Evolutionary conservation across 2,888 invertebrate genomes (phyloP).

Genomic region (Tenthredo notha): DNA sequence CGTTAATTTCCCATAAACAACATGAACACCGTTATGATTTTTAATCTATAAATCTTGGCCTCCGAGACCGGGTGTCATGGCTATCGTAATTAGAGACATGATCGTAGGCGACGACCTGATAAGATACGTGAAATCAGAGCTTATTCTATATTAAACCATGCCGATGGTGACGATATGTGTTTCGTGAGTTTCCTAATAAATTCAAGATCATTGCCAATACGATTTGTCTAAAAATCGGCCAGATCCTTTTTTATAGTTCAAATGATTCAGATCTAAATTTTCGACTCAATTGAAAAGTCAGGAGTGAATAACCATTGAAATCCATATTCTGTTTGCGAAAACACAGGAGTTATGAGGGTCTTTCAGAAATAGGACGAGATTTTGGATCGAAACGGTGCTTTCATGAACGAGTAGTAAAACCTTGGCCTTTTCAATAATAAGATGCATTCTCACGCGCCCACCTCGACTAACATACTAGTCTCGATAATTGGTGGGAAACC

Average conservation of each 20-base stretch:
- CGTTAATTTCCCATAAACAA: not conserved
- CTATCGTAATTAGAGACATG: not conserved
- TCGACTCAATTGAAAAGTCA: not conserved
- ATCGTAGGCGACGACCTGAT: not conserved
- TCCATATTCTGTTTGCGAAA: not conserved
- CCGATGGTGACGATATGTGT: not conserved
- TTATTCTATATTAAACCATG: not conserved
- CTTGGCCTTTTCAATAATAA: slow-evolving; percentile 39
- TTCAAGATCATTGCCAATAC: slow-evolving; percentile 42
- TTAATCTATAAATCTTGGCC: not conserved
- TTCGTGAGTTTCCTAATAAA: not conserved
- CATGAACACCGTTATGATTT: not conserved
- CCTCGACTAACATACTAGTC: slow-evolving; percentile 35
- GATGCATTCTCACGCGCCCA: not conserved
- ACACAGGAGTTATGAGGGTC: not conserved
- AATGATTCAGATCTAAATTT: not conserved
- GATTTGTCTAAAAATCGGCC: not conserved
- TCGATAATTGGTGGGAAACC: slow-evolving; percentile 35
- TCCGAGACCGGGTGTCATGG: not conserved
- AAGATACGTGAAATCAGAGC: slow-evolving; percentile 1
- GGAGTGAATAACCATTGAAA: not conserved
- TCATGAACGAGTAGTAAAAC: not conserved
- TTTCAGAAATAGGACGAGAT: not conserved
- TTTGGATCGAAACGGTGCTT: not conserved
- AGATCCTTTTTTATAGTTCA: not conserved